Conservation (phyloP, 2,113 vertebrate genomes). For the Myotis yumanensis region DNA sequence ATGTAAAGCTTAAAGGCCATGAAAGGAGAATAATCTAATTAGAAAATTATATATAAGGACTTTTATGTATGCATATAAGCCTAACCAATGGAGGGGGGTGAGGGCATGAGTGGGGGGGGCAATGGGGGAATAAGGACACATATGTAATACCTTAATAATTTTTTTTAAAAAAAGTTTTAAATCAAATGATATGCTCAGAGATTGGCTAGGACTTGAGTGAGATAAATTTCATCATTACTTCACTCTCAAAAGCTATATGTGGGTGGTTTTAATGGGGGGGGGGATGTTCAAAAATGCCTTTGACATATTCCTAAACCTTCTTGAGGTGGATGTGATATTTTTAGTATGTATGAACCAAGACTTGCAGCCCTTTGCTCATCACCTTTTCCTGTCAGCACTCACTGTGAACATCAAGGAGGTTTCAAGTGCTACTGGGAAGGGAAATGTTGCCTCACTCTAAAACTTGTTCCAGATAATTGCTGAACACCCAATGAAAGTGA, state of each 20-base stretch:
- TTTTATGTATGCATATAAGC: too few relatives aligned
- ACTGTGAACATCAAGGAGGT: conserved; percentile 71
- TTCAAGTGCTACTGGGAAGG: conserved; percentile 69
- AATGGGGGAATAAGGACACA: too few relatives aligned
- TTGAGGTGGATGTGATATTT: conserved; percentile 43
- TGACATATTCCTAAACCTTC: conserved; percentile 25
- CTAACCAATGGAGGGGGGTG: too few relatives aligned
- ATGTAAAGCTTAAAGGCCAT: conserved; percentile 47
- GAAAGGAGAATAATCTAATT: conserved; percentile 42
- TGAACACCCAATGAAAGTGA: conserved; percentile 72
- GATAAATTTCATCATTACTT: background rate
- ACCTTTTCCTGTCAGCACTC: conserved; percentile 65
- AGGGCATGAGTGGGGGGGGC: too few relatives aligned
- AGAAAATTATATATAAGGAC: conserved; percentile 39
- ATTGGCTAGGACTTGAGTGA: background rate
- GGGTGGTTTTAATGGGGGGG: background rate
- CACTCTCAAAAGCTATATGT: conserved; percentile 16
- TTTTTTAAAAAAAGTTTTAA: background rate
- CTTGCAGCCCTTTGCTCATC: conserved; percentile 31
- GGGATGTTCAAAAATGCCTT: conserved; percentile 1
- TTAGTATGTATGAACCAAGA: conserved; percentile 54
- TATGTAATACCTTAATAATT: too few relatives aligned
- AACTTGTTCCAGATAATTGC: conserved; percentile 70
- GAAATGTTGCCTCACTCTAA: conserved; percentile 54
- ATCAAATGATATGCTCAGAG: conserved; percentile 33